These are phyloP conservation scores for Cnemophilus loriae DNA, from an alignment of 2,113 vertebrate genomes.

Conservation along the genomic window DNA sequence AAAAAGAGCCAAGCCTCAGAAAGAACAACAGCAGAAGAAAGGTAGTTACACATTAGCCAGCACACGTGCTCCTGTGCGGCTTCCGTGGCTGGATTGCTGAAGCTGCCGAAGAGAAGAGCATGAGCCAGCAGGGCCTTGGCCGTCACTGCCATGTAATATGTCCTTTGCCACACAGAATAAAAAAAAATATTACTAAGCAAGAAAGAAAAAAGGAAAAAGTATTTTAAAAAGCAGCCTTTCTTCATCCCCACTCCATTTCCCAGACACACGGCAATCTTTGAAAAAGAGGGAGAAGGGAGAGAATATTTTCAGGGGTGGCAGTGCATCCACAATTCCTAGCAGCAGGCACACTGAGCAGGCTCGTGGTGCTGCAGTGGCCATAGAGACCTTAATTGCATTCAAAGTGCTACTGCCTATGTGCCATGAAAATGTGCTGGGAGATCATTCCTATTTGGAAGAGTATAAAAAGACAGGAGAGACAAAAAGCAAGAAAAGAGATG, in stretches of 20 bases:
- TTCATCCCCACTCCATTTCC: neutral
- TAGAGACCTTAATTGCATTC: neutral
- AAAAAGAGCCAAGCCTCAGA: neutral
- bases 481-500: neutral
- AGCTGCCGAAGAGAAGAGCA: neutral
- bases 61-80: neutral
- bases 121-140: neutral
- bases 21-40: neutral
- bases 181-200: neutral
- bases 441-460: neutral
- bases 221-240: neutral
- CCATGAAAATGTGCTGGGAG: neutral
- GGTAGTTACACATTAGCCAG: conserved; percentile 34
- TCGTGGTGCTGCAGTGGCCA: neutral
- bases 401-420: neutral
- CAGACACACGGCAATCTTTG: neutral
- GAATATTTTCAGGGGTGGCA: neutral
- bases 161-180: neutral
- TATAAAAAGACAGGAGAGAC: neutral
- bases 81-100: neutral
- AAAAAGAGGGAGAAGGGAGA: neutral
- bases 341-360: neutral
- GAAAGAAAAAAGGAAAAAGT: neutral
- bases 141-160: rapidly evolving
- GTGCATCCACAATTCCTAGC: neutral